These are phyloP conservation scores for Metalampra italica DNA, from an alignment of 2,888 invertebrate species.

Conservation along the genomic window DNA sequence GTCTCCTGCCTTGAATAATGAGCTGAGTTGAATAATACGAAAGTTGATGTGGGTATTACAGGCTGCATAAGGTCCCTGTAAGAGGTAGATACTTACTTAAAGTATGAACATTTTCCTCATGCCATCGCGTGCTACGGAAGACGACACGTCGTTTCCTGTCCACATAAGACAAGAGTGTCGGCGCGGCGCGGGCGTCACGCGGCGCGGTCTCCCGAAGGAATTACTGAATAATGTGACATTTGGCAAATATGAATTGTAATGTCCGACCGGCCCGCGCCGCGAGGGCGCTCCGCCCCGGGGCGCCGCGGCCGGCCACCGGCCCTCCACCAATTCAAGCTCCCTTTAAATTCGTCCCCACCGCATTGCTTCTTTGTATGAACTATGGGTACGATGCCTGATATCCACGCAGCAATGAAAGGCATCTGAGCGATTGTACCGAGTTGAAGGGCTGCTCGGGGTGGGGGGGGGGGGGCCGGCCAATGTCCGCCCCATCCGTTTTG, in stretches of 20 bases:
- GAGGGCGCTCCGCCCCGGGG: conserved; percentile 17
- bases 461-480: conserved; percentile 18
- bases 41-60: too few species aligned
- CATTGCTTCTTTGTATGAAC: neutral
- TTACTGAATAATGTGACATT: conserved; percentile 39
- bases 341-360: neutral
- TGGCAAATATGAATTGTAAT: conserved; percentile 50
- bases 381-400: neutral
- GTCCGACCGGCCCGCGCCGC: conserved; percentile 20
- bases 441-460: neutral
- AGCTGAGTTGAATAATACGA: too few species aligned
- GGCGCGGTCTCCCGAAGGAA: conserved; percentile 22
- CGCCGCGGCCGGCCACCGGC: conserved; percentile 6
- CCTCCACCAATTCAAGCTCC: neutral
- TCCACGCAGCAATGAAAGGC: neutral
- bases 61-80: too few species aligned
- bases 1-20: too few species aligned
- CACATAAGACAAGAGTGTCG: conserved; percentile 19
- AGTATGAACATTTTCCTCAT: too few species aligned
- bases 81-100: too few species aligned
- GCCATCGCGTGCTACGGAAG: too few species aligned
- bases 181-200: conserved; percentile 7
- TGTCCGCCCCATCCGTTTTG: conserved; percentile 37
- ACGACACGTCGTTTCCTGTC: neutral
- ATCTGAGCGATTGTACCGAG: neutral